These are phyloP conservation scores for Coranthus polyacanthus DNA, from an alignment of 2,797 vertebrate genomes.

Conservation along the genomic window DNA sequence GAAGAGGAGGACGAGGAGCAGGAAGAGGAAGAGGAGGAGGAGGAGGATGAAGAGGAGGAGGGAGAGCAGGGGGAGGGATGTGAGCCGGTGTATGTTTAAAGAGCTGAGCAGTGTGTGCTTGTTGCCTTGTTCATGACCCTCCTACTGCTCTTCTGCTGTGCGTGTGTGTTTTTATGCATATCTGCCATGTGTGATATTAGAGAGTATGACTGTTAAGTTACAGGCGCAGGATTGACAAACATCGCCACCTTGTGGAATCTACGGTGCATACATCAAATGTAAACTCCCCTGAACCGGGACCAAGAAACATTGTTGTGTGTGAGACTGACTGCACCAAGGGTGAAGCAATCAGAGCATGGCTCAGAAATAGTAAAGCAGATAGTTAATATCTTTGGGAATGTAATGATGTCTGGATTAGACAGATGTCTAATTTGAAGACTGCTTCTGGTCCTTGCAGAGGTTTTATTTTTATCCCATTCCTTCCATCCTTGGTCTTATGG, in stretches of 20 bases:
- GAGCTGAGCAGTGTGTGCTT: constrained; percentile 25
- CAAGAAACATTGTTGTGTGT: constrained; percentile 61
- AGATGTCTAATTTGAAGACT: constrained; percentile 15
- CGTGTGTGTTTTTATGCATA: constrained; percentile 28
- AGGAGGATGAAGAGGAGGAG: constrained; percentile 82
- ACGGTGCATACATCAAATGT: constrained; percentile 35
- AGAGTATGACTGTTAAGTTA: constrained; percentile 27
- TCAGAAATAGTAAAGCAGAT: constrained; percentile 19
- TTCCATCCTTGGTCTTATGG: constrained; percentile 72
- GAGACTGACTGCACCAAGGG: constrained; percentile 9
- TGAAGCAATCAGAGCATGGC: constrained; percentile 16
- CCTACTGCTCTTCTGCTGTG: constrained; percentile 25
- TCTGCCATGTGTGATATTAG: constrained; percentile 21
- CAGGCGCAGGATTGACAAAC: constrained; percentile 54
- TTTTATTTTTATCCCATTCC: constrained; percentile 68
- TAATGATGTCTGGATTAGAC: constrained; percentile 34
- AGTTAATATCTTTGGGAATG: constrained; percentile 22
- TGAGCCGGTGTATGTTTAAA: constrained; percentile 97
- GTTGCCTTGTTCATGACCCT: constrained; percentile 3
- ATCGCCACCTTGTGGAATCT: constrained; percentile 63
- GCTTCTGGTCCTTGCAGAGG: constrained; percentile 35
- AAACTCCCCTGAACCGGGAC: constrained; percentile 75
- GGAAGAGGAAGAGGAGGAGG: constrained; percentile 79
- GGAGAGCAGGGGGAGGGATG: constrained; percentile 90
- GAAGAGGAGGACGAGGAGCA: constrained; percentile 78